phyloP scores from a whole-genome alignment of 1,140 invertebrate genomes.

The Araneus ventricosus region DNA sequence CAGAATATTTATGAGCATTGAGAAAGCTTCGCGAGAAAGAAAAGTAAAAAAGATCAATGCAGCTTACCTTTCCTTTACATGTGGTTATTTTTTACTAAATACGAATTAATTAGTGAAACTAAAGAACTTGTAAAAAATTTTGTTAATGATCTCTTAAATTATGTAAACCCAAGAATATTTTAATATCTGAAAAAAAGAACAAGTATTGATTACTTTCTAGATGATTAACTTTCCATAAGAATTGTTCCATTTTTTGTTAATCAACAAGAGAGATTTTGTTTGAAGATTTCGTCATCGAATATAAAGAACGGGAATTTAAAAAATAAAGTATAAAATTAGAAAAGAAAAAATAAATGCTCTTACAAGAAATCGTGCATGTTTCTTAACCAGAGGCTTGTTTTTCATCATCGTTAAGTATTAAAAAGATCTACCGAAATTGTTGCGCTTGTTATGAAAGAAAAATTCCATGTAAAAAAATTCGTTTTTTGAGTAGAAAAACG shows the following conservation, averaged over 20 bases:
- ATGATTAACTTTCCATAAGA: not conserved
- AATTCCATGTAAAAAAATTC: too few species aligned
- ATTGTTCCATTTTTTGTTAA: not conserved
- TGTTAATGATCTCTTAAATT: not conserved
- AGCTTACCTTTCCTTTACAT: not conserved
- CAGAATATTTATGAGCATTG: too few species aligned
- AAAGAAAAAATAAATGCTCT: too few species aligned
- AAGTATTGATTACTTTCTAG: not conserved
- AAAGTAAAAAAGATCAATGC: too few species aligned
- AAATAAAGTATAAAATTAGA: too few species aligned
- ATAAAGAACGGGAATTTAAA: not conserved
- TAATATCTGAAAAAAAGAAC: not conserved
- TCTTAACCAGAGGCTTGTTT: too few species aligned
- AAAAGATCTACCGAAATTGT: too few species aligned
- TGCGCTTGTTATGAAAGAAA: too few species aligned
- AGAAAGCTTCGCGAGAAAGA: too few species aligned
- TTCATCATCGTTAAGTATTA: too few species aligned
- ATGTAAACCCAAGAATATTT: not conserved
- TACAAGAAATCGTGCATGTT: too few species aligned
- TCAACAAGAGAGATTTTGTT: not conserved
- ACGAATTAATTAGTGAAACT: not conserved
- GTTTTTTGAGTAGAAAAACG: too few species aligned
- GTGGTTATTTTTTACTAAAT: not conserved
- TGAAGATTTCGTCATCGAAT: not conserved
- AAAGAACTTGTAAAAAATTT: not conserved